Evolutionary conservation across 2,888 invertebrate species (phyloP).

Genomic region (Pachycephus smyrnensis): DNA sequence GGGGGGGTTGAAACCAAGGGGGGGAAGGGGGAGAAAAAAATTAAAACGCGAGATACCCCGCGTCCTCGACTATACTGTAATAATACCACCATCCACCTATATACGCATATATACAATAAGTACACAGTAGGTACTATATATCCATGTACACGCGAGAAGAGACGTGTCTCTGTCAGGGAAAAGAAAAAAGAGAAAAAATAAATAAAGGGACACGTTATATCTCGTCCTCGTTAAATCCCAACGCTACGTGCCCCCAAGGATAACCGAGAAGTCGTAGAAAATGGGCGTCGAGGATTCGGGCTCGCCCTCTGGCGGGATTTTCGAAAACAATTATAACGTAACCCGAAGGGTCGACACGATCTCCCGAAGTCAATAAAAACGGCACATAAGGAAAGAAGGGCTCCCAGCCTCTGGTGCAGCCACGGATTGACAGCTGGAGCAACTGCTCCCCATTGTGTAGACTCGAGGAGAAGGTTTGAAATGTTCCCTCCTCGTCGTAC

Average conservation of each 20-base stretch:
- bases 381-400: not conserved
- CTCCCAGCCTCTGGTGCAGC: not conserved
- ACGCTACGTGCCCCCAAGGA: not conserved
- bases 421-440: constrained; percentile 5
- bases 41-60: not conserved
- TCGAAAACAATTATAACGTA: not conserved
- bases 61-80: not conserved
- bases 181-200: not conserved
- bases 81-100: not conserved
- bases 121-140: not conserved
- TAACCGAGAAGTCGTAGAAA: not conserved
- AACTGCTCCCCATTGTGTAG: not conserved
- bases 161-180: not conserved
- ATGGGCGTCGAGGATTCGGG: not conserved
- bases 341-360: not conserved
- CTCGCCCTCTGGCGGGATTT: not conserved
- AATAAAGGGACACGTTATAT: not conserved
- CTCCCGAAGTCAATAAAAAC: not conserved
- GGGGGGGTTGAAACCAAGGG: not conserved
- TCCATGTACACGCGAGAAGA: not conserved
- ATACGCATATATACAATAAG: not conserved
- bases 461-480: not conserved
- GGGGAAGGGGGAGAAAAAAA: not conserved
- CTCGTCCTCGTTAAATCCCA: not conserved
- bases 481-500: not conserved